Percentiles rank a stretch among this genome's conserved stretches.
Evolutionary conservation across 2,113 vertebrate species (phyloP).

Genomic region (Myrmecobius fasciatus): DNA sequence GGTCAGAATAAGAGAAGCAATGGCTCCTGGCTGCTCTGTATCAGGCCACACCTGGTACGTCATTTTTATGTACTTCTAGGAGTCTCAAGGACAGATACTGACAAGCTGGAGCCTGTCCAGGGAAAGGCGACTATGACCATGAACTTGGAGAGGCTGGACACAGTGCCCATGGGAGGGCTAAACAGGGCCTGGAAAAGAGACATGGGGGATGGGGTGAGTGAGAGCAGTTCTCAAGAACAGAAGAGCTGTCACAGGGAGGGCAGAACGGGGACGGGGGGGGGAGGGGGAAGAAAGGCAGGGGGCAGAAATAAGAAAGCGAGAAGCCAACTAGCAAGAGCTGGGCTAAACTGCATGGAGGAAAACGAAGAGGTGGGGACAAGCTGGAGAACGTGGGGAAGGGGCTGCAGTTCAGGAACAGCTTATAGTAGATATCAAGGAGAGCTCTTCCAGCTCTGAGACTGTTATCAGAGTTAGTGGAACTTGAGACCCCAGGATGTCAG

Average conservation of each 20-base stretch:
- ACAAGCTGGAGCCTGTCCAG: background rate
- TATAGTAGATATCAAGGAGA: background rate
- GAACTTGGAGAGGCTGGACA: background rate
- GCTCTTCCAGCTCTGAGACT: background rate
- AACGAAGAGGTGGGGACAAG: background rate
- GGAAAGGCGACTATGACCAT: background rate
- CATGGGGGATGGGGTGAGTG: background rate
- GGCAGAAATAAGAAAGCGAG: background rate
- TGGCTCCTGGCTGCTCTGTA: background rate
- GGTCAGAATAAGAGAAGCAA: background rate
- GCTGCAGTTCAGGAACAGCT: background rate
- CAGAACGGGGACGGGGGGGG: background rate
- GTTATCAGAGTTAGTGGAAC: background rate
- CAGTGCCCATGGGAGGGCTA: background rate
- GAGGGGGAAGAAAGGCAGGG: too few species aligned
- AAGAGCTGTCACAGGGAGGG: background rate
- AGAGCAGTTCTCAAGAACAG: background rate
- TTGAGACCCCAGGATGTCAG: too few species aligned
- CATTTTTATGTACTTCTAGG: background rate
- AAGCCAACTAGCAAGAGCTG: background rate
- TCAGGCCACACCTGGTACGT: background rate
- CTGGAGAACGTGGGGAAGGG: background rate
- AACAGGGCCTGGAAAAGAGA: background rate
- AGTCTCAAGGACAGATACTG: background rate
- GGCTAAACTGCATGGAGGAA: background rate